These are phyloP conservation scores for Chauna torquata DNA, from an alignment of 2,113 vertebrate genomes.

Conservation along the genomic window DNA sequence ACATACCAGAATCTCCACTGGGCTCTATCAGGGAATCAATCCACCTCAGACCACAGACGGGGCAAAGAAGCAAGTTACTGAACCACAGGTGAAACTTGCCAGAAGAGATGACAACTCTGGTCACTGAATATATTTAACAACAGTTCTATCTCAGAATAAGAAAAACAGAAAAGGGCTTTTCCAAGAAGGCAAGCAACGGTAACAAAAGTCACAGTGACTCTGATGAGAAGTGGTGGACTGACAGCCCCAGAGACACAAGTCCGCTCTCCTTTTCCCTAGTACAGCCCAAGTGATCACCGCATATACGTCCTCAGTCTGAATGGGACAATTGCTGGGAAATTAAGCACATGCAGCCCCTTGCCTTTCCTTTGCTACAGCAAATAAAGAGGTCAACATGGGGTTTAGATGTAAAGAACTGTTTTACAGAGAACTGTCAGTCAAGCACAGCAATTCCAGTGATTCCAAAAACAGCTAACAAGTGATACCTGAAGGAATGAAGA, in stretches of 20 bases:
- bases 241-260: not conserved
- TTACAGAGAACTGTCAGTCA: not conserved
- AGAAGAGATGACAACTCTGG: not conserved
- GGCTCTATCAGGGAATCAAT: not conserved
- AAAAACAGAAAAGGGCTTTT: not conserved
- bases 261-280: not conserved
- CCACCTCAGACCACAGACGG: not conserved
- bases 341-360: not conserved
- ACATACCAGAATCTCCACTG: not conserved
- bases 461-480: not conserved
- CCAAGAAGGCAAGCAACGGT: not conserved
- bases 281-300: not conserved
- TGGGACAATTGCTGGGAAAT: not conserved
- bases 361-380: not conserved
- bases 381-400: not conserved
- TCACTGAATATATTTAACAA: not conserved
- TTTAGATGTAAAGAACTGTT: not conserved
- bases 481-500: conserved; percentile 97
- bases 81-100: not conserved
- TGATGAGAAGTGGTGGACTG: not conserved
- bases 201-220: not conserved
- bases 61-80: not conserved
- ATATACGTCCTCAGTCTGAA: not conserved
- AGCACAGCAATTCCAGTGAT: not conserved
- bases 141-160: not conserved